Base-by-base conservation (phyloP, 2,113 vertebrate genomes). In the Eubucco bourcierii region DNA sequence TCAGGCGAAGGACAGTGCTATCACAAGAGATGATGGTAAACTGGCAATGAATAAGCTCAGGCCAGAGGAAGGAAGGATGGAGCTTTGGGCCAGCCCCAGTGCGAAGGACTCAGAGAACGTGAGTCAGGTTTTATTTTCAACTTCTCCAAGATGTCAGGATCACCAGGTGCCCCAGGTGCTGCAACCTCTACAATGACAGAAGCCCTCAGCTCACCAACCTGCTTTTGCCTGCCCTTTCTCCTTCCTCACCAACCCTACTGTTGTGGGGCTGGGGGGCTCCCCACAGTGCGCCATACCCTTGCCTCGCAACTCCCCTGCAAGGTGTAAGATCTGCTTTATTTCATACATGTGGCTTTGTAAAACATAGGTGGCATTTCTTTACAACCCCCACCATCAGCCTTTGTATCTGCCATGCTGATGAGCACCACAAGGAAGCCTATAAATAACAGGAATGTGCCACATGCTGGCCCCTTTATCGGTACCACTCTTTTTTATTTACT, bases 401-500 rank as follows among this genome's bases (percentile, higher is more conserved):
- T 88, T 71, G 10, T 28, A 90, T 78, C 88, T 92, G 88, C 88
- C 92, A 76, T 88, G 65, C 92, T 37, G 55, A 95, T 81, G 23
- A 88, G 86, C 78, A 67, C 37, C 81, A 90, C 53, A 9, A n/a
- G 87, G 74, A 18, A 81, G 78, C 78, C 92, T 87, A 90, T 93
- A 95, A 94, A 93, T 84, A 92, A 88, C 75, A 77, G 8, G 55
- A 65, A 8, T 56, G 71, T 89, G 72, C 78, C 72, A 82, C 94
- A 80, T 4, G 10, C 81, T 84, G 74, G 80, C 86, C 90, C 78
- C 81, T 91, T 76, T 41, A 92, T 15, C 33, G 71, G 63, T 41
- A 87, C 75, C 17, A 8, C 78, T 89, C 81, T 80, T 92, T 76
- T 66, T 79, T 34, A 89, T 94, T 96, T 93, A 89, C 80, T 73